phyloP scores from a whole-genome alignment of 2,113 vertebrate species.

The Paralichthys olivaceus region DNA sequence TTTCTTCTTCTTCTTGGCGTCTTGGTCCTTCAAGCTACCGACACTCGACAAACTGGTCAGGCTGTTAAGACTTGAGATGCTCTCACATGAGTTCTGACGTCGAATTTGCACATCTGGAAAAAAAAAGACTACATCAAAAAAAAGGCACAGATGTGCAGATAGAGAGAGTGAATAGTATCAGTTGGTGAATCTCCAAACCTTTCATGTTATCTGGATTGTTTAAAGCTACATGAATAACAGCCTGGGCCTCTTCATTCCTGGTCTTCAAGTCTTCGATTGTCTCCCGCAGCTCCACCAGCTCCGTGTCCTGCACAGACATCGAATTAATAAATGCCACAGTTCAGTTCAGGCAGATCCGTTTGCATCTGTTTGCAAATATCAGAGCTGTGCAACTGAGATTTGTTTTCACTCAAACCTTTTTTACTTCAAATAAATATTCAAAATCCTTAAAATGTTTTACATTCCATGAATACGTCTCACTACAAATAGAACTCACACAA shows the following conservation, averaged over 20 bases:
- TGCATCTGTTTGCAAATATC: too few species aligned
- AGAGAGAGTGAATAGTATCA: background rate
- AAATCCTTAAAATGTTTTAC: too few species aligned
- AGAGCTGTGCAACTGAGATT: too few species aligned
- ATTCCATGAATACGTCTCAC: too few species aligned
- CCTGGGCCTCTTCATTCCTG: conserved; percentile 94
- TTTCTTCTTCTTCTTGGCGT: conserved; percentile 96
- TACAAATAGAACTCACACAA: too few species aligned
- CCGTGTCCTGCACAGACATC: conserved; percentile 83
- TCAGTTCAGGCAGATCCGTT: background rate
- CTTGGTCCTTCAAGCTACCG: conserved; percentile 91
- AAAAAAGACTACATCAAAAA: background rate
- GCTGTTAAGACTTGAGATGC: conserved; percentile 96
- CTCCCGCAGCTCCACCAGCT: conserved; percentile 90
- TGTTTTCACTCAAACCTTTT: too few species aligned
- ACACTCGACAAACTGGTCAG: conserved; percentile 94
- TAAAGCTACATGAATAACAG: conserved; percentile 92
- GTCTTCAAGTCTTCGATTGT: conserved; percentile 91
- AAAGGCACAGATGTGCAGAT: background rate
- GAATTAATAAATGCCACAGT: background rate
- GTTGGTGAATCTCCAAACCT: conserved; percentile 76
- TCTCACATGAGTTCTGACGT: conserved; percentile 96
- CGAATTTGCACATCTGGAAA: conserved; percentile 88
- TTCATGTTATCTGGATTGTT: conserved; percentile 87
- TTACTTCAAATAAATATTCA: too few species aligned